Evolutionary conservation across 2,888 invertebrate species (phyloP), one percentile per base, ranked within the genome.

Genomic region (Pyrrhosoma nymphula): DNA sequence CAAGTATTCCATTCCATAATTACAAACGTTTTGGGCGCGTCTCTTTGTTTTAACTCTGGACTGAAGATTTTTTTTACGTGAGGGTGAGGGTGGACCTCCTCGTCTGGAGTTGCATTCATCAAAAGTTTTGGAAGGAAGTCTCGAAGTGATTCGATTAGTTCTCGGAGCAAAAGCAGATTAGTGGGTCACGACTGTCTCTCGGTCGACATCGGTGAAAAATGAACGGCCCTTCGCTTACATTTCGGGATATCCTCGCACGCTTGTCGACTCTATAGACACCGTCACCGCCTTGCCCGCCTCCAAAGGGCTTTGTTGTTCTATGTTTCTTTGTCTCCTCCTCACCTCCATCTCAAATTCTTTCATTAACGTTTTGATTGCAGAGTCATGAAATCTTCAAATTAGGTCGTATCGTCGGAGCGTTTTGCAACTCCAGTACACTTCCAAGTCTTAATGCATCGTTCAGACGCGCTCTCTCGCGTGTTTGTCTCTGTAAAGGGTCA

Each of bases 111-210:
- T 10, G 39, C 20, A 39, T 18, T 47, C 47, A 88, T 88, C 39
- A 88, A 88, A 47, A 47, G 39, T 16, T 88, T 88, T 88, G 3
- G 39, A 18, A 88, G 88, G 39, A 10, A 69, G 4, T 69, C 69
- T n/a, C 69, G n/a, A 26, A 18, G 88, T 47, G 39, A 47, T 88
- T 88, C 88, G 88, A 88, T 88, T 88, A 88, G 47, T 88, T 88
- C 88, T 47, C 39, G 88, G 39, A 23, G 88, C 88, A 39, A 88
- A 88, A 88, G 39, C 88, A 47, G 88, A 88, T 88, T 88, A 88
- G 39, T 88, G 88, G 88, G 88, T 88, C 88, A 88, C 88, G 88
- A 47, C 69, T 69, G 69, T 69, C 69, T 69, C 69, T 0, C 26
- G 47, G 47, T 69, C 69, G 69, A n/a, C 39, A 39, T 23, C 88